Base-by-base conservation (phyloP, 2,888 invertebrate genomes). In the Morpho achilles region DNA sequence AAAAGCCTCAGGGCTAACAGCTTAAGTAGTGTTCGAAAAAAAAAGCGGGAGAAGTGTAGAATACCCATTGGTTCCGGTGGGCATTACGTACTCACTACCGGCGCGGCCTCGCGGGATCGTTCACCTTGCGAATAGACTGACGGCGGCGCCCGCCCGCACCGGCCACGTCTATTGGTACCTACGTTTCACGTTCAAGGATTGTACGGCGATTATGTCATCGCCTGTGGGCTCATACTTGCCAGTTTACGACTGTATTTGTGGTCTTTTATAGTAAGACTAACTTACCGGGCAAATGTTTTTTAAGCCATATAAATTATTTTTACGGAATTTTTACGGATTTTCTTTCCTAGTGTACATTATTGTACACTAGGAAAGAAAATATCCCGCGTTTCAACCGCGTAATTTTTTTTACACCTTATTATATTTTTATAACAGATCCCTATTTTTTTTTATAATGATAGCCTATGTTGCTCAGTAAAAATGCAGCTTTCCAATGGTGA, bases 91-190 rank as follows among this genome's bases (percentile, higher is more conserved):
- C 53, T 44, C 53, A 59, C 48, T 55, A 53, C 61, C 71, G 71
- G 68, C 72, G 69, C 80, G 85, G 79, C 88, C 87, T 88, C 88
- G 87, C 74, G 64, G 66, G 88, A 83, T 71, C 87, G 74, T 88
- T 89, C 80, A 88, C 87, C 88, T 85, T 81, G 80, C 79, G 75
- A 80, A 81, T 80, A 78, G 74, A 75, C 69, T 67, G 65, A 57
- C 66, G 71, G 64, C 68, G 67, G 67, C 71, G 72, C 68, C 67
- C 69, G 69, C 64, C 70, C 71, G 72, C 74, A 70, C 73, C 73
- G 72, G 69, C 72, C 68, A 64, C 72, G 73, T 71, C 77, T 77
- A 75, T 77, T 71, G 72, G 75, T 72, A 72, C 74, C 74, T 73
- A 72, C 59, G 76, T 76, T 77, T 73, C 71, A 77, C 74, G 79